Conservation (phyloP, 2,113 vertebrate species). For the Vulpes lagopus region DNA sequence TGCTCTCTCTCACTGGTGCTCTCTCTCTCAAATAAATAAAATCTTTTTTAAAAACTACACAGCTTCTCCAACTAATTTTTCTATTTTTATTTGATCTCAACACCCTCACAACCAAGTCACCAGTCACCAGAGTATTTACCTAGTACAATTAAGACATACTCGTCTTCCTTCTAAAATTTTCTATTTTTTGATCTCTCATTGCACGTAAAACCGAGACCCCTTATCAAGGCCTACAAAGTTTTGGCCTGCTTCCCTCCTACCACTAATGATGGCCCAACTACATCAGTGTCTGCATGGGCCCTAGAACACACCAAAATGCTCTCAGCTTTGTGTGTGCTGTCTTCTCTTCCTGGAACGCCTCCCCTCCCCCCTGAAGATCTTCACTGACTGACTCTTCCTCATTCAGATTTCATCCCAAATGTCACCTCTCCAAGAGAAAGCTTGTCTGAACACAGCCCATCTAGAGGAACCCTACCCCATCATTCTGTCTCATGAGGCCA, state of each 20-base stretch:
- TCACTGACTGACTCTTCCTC: neutral
- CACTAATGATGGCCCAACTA: no score
- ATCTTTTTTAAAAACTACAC: no score
- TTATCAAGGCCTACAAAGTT: neutral
- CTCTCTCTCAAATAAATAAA: no score
- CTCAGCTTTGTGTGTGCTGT: neutral
- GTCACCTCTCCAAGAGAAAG: neutral
- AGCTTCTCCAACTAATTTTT: neutral
- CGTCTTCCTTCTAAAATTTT: neutral
- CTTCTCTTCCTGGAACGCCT: neutral
- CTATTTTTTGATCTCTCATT: neutral
- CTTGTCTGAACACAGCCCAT: neutral
- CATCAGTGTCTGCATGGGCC: accelerated
- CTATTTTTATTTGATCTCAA: neutral
- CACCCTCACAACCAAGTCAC: neutral
- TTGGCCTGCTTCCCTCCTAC: neutral
- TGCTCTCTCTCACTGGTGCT: no score
- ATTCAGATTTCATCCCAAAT: neutral
- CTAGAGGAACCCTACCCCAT: neutral
- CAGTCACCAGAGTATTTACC: neutral
- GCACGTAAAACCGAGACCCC: neutral
- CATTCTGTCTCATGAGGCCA: neutral
- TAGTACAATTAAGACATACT: neutral
- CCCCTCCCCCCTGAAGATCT: neutral
- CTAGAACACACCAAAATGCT: neutral